Evolutionary conservation across 2,797 vertebrate species (phyloP).

Genomic region (Hydrocynus forskahlii): DNA sequence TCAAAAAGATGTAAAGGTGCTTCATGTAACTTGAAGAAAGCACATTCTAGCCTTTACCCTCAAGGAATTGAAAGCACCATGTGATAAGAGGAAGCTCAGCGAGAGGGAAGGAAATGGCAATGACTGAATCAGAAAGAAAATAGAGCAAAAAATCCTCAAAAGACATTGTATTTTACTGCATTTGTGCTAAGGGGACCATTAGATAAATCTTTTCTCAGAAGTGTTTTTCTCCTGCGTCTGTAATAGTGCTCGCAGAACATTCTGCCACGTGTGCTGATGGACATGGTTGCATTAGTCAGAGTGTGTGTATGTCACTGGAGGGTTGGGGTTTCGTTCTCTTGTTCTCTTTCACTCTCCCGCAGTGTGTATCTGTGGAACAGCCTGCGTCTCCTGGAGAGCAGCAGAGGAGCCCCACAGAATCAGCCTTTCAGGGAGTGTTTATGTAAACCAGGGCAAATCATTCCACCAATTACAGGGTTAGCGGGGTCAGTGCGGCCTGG

Average conservation of each 20-base stretch:
- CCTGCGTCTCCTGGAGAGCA: constrained; percentile 32
- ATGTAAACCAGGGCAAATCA: constrained; percentile 60
- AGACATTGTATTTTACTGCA: neutral
- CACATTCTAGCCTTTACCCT: too few species aligned
- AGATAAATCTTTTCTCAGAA: neutral
- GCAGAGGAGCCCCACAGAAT: constrained; percentile 38
- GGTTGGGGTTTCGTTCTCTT: constrained; percentile 28
- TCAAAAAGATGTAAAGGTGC: too few species aligned
- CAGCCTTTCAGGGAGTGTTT: constrained; percentile 60
- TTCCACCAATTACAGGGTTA: constrained; percentile 62
- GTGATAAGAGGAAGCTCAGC: too few species aligned
- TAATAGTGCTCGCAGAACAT: constrained; percentile 44
- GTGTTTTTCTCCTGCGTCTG: neutral
- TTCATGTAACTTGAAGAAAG: too few species aligned
- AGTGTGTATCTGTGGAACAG: constrained; percentile 29
- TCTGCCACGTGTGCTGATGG: constrained; percentile 37
- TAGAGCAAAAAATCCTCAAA: too few species aligned
- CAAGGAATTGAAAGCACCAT: too few species aligned
- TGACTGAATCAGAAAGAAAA: too few species aligned
- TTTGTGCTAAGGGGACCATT: neutral
- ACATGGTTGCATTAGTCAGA: constrained; percentile 43
- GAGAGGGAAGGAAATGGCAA: too few species aligned
- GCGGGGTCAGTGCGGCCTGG: constrained; percentile 50
- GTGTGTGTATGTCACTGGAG: constrained; percentile 15
- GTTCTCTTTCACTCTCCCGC: constrained; percentile 27